Percentiles rank a stretch among this genome's conserved stretches.
Conservation (phyloP, 1,140 invertebrate genomes). For the Cyclargus thomasi region DNA sequence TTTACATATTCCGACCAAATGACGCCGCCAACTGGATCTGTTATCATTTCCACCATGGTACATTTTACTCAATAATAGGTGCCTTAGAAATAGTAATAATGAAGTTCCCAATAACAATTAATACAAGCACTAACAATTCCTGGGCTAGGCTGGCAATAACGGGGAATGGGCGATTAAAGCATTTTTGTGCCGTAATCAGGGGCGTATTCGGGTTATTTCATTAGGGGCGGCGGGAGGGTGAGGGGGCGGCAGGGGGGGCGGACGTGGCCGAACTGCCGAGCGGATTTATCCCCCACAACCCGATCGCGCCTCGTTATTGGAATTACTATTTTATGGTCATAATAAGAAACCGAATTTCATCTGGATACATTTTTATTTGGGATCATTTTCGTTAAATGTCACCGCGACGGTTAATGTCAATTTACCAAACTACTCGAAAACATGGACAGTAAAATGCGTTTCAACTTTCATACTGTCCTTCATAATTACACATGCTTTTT, state of each 20-base stretch:
- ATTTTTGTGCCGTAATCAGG: constrained; percentile 2
- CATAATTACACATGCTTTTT: too few species aligned
- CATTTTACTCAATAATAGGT: background rate
- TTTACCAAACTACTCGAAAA: too few species aligned
- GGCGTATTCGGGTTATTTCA: constrained; percentile 2
- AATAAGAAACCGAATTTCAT: background rate
- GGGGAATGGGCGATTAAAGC: background rate
- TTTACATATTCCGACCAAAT: too few species aligned
- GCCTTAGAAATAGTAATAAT: background rate
- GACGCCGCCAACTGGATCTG: too few species aligned
- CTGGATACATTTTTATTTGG: too few species aligned
- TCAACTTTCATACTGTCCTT: too few species aligned
- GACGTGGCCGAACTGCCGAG: background rate
- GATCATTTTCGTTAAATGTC: too few species aligned
- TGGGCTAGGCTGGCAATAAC: background rate
- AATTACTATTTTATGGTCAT: background rate
- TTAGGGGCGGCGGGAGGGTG: background rate
- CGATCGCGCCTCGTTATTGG: background rate
- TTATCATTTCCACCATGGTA: too few species aligned
- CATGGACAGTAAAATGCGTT: too few species aligned
- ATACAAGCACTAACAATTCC: background rate
- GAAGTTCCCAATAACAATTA: background rate
- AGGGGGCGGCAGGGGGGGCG: too few species aligned
- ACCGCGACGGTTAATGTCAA: too few species aligned
- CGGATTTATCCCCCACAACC: background rate